Evolutionary conservation across 2,888 invertebrate species (phyloP), one percentile per base, ranked within the genome.

Genomic region (Acleris literana): DNA sequence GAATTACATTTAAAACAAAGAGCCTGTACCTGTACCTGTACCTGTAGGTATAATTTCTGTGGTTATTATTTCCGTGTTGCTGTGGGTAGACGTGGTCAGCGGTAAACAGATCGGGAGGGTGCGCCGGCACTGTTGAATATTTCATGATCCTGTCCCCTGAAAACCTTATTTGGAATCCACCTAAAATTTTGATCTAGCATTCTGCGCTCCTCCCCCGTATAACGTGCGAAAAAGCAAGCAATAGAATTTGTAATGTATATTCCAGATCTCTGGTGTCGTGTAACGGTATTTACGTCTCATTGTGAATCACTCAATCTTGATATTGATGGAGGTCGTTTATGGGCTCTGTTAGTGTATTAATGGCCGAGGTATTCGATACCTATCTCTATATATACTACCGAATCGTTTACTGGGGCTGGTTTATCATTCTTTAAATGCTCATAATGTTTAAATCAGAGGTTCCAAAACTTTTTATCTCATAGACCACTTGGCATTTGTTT

Each of bases 91-190:
- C 76, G 75, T 76, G 82, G 83, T 80, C 84, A 82, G 76, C 77
- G 78, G 83, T 79, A 84, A 85, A 87, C 86, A 85, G 84, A 85
- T 84, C 79, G 82, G 73, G 73, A 71, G 76, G 77, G 75, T 77
- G 66, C 66, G 67, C 69, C 70, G 80, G 75, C 78, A 77, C 70
- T 71, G 68, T 83, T 89, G 88, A 86, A 90, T 88, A 86, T 84
- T 87, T 78, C 88, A 89, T 87, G 85, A 88, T 78, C 53, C 76
- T 78, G 74, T 77, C 77, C 78, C 77, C 77, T 78, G 80, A 78
- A 77, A 81, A 76, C 80, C 83, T n/a, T 83, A 80, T 82, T 84
- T 80, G 79, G 79, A 76, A 78, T 79, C 73, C 77, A 79, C 54
- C 79, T 81, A 79, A 81, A 79, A 81, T 53, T 48, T 59, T 54